Evolutionary conservation across 2,113 vertebrate species (phyloP).

Genomic region (Perca fluviatilis): DNA sequence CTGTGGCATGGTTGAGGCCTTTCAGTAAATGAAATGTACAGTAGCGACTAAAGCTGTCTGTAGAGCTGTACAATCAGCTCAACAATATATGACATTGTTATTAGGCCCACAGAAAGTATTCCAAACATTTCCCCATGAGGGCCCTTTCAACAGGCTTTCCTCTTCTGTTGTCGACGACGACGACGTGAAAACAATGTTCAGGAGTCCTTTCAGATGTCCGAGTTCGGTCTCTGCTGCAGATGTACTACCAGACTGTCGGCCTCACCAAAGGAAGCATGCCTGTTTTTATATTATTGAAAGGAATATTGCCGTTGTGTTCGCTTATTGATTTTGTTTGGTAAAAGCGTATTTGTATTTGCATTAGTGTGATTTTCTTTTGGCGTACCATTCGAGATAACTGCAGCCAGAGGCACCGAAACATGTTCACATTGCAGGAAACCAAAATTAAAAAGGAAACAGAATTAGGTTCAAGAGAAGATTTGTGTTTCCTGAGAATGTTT

Average conservation of each 20-base stretch:
- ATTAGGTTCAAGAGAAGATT: background rate
- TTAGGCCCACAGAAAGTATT: constrained; percentile 46
- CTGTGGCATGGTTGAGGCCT: background rate
- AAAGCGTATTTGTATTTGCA: background rate
- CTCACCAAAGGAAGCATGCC: background rate
- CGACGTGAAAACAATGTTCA: constrained; percentile 11
- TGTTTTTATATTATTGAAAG: background rate
- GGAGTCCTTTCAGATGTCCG: background rate
- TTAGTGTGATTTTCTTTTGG: background rate
- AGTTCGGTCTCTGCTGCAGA: background rate
- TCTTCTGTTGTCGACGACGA: constrained; percentile 17
- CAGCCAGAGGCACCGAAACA: background rate
- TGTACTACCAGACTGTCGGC: no score
- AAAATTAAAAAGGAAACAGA: constrained; percentile 19
- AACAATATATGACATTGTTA: constrained; percentile 37
- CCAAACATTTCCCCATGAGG: constrained; percentile 42
- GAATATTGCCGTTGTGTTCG: background rate
- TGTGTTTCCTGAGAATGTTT: constrained; percentile 33
- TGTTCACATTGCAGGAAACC: constrained; percentile 23
- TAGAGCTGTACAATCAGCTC: constrained; percentile 29
- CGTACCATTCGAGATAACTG: background rate
- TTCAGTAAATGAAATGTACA: constrained; percentile 6
- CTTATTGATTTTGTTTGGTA: background rate
- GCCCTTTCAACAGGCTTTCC: background rate
- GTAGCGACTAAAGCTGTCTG: constrained; percentile 15